Conservation (phyloP, 2,113 vertebrate genomes). For the Axis porcinus region DNA sequence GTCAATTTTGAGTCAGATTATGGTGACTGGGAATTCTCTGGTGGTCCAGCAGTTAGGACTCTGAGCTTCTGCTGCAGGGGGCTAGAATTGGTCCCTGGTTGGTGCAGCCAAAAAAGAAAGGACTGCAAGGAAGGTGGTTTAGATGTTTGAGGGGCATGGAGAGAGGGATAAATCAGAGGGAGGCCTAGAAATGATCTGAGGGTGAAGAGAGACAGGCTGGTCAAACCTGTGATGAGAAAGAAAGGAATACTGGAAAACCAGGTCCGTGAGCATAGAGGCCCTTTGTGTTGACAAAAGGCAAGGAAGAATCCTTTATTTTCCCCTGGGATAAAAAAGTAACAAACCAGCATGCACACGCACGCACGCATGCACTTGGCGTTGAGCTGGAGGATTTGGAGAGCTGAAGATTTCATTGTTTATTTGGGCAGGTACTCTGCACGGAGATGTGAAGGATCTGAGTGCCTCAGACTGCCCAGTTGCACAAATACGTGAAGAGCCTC, state of each 20-base stretch:
- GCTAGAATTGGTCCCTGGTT: background rate
- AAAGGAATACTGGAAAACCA: background rate
- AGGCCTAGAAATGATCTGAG: background rate
- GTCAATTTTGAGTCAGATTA: background rate
- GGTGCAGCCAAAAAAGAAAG: background rate
- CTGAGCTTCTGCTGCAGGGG: rapidly evolving
- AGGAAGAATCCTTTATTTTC: background rate
- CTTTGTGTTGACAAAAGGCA: background rate
- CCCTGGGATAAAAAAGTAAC: background rate
- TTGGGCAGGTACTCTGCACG: background rate
- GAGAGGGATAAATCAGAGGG: background rate
- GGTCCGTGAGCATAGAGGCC: background rate
- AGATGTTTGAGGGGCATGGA: background rate
- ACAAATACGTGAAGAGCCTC: background rate
- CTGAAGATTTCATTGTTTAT: background rate
- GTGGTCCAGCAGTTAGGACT: background rate
- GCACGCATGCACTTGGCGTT: rapidly evolving
- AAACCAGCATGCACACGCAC: rapidly evolving
- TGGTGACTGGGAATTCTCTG: background rate
- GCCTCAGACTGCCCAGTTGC: background rate
- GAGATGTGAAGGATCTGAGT: background rate
- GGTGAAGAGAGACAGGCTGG: background rate
- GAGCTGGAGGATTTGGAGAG: background rate
- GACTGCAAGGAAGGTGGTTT: background rate
- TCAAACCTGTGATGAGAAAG: background rate